phyloP scores from a whole-genome alignment of 2,888 invertebrate species.

The Gryllus longicercus region DNA sequence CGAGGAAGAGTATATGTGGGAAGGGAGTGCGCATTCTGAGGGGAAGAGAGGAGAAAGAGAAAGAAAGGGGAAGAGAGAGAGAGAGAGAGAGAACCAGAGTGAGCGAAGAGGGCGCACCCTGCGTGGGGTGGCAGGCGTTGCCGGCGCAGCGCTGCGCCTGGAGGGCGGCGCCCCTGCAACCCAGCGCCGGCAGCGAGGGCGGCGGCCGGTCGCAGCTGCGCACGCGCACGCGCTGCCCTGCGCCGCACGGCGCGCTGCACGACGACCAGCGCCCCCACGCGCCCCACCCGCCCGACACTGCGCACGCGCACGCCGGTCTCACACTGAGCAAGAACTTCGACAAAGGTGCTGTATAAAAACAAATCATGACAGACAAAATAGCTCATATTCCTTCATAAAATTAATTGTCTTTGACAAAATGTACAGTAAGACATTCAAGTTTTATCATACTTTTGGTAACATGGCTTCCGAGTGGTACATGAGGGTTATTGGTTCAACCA shows the following conservation, averaged over 20 bases:
- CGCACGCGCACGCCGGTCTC: slow-evolving; percentile 33
- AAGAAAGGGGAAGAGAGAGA: too few relatives aligned
- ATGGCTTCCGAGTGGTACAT: too few relatives aligned
- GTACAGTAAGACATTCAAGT: too few relatives aligned
- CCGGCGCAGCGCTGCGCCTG: slow-evolving; percentile 36
- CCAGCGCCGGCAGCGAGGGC: slow-evolving; percentile 27
- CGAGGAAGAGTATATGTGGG: neutral
- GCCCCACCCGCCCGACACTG: slow-evolving; percentile 48
- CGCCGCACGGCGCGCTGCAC: slow-evolving; percentile 52
- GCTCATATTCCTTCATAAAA: too few relatives aligned
- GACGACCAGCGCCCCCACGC: slow-evolving; percentile 50
- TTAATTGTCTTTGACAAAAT: too few relatives aligned
- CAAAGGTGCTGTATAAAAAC: too few relatives aligned
- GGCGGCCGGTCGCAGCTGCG: slow-evolving; percentile 47
- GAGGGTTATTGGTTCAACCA: too few relatives aligned
- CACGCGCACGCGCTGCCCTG: slow-evolving; percentile 48
- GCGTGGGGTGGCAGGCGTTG: slow-evolving; percentile 34
- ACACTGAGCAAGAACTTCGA: neutral
- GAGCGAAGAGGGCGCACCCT: slow-evolving; percentile 1
- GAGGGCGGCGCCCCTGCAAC: slow-evolving; percentile 37
- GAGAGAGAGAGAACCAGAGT: too few relatives aligned
- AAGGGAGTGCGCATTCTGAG: too few relatives aligned
- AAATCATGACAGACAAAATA: too few relatives aligned
- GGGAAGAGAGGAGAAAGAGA: too few relatives aligned
- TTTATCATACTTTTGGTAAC: too few relatives aligned